Evolutionary conservation across 2,888 invertebrate genomes (phyloP).

Genomic region (Thymelicus lineola): DNA sequence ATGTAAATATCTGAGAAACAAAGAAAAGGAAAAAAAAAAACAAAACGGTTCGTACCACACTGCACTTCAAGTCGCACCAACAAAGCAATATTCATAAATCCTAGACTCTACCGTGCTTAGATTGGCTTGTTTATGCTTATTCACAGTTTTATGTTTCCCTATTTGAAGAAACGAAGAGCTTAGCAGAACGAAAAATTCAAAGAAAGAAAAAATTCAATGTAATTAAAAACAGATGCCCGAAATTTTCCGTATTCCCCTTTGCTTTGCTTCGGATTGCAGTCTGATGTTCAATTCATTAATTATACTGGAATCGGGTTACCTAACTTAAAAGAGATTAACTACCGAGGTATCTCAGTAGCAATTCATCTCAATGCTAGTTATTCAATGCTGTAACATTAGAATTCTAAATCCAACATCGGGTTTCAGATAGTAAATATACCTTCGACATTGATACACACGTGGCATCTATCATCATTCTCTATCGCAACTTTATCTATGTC

Average conservation of each 20-base stretch:
- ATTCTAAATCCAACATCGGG: neutral
- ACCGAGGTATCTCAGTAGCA: neutral
- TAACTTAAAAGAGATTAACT: slow-evolving; percentile 2
- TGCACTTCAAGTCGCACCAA: neutral
- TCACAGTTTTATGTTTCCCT: slow-evolving; percentile 9
- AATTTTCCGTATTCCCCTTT: slow-evolving; percentile 13
- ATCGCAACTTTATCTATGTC: too few relatives aligned
- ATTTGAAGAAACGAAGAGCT: slow-evolving; percentile 7
- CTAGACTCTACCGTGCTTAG: neutral
- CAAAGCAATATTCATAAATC: neutral
- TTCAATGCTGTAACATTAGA: neutral
- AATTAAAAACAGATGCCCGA: slow-evolving; percentile 16
- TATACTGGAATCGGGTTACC: neutral
- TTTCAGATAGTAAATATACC: neutral
- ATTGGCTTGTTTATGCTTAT: neutral
- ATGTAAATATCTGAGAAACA: too few relatives aligned
- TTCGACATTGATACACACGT: too few relatives aligned
- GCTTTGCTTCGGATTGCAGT: neutral
- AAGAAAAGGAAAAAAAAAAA: too few relatives aligned
- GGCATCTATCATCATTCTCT: too few relatives aligned
- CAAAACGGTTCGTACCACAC: too few relatives aligned
- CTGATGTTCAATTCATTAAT: slow-evolving; percentile 10
- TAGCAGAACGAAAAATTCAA: neutral
- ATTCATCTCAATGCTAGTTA: slow-evolving; percentile 1
- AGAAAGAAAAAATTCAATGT: slow-evolving; percentile 13